A percentile compares a stretch with the other conserved stretches of the same genome.
These are phyloP conservation scores for Lepidurus couesii DNA, from an alignment of 1,140 invertebrate genomes.

Conservation along the genomic window DNA sequence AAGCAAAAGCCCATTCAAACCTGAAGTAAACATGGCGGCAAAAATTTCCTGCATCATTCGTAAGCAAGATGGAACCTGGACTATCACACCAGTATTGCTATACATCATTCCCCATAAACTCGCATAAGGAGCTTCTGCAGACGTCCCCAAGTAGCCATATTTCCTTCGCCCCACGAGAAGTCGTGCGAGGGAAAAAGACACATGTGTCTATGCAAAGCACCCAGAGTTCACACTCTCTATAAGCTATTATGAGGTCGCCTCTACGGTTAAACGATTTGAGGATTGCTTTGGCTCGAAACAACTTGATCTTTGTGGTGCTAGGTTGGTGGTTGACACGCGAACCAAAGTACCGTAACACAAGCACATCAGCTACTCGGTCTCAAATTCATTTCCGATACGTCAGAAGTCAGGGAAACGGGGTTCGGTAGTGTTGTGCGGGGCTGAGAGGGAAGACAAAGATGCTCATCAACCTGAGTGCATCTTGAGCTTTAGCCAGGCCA, in stretches of 20 bases:
- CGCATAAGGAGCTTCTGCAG: neutral
- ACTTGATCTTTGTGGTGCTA: neutral
- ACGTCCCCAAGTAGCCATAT: neutral
- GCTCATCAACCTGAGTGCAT: constrained; percentile 21
- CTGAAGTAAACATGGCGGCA: neutral
- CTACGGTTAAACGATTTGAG: neutral
- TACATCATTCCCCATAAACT: neutral
- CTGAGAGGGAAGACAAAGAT: constrained; percentile 9
- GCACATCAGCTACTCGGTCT: neutral
- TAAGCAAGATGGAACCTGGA: neutral
- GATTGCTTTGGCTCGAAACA: constrained; percentile 1
- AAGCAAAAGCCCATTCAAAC: neutral
- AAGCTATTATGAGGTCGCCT: neutral
- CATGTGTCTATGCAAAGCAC: neutral
- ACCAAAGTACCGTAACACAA: constrained; percentile 15
- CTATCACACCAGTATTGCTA: neutral
- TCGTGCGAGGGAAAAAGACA: neutral
- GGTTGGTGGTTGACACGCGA: neutral
- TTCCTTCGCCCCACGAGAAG: neutral
- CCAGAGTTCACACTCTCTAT: neutral
- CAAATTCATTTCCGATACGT: constrained; percentile 19
- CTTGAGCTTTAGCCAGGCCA: constrained; percentile 14
- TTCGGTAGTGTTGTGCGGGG: neutral
- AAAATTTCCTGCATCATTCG: neutral
- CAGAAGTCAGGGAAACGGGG: constrained; percentile 3